Evolutionary conservation across 2,888 invertebrate genomes (phyloP).

Genomic region (Electrophaes corylata): DNA sequence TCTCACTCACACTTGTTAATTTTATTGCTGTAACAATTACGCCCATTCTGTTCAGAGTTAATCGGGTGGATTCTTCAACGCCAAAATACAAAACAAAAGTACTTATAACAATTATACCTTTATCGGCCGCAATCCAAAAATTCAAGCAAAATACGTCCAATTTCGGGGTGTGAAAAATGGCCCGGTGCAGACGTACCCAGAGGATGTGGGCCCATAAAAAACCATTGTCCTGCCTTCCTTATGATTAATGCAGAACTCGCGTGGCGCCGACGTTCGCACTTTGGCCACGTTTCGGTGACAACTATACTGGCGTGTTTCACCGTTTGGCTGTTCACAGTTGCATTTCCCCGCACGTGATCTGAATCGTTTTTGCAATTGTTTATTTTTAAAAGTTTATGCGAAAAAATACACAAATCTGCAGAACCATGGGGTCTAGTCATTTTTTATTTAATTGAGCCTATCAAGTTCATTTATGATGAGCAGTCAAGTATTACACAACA

Average conservation of each 20-base stretch:
- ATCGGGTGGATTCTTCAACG: background rate
- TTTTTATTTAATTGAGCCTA: background rate
- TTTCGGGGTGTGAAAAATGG: constrained; percentile 56
- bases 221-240: constrained; percentile 61
- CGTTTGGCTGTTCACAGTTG: constrained; percentile 36
- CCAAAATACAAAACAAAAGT: constrained; percentile 2
- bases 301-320: constrained; percentile 31
- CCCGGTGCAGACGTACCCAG: constrained; percentile 51
- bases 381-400: constrained; percentile 35
- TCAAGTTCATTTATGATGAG: background rate
- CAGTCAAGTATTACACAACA: background rate
- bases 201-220: constrained; percentile 61
- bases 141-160: constrained; percentile 40
- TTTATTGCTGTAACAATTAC: background rate
- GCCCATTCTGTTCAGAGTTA: background rate
- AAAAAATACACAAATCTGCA: constrained; percentile 24
- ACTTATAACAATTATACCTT: constrained; percentile 7
- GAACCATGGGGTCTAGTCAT: background rate
- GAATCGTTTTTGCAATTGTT: constrained; percentile 38
- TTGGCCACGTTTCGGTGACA: constrained; percentile 31
- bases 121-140: constrained; percentile 28
- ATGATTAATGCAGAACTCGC: constrained; percentile 72
- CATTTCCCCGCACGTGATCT: constrained; percentile 38
- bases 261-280: constrained; percentile 57
- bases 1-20: no score